Evolutionary conservation across 1,140 invertebrate genomes (phyloP), one percentile per base, ranked within the genome.

Genomic region (Augochlora pura): DNA sequence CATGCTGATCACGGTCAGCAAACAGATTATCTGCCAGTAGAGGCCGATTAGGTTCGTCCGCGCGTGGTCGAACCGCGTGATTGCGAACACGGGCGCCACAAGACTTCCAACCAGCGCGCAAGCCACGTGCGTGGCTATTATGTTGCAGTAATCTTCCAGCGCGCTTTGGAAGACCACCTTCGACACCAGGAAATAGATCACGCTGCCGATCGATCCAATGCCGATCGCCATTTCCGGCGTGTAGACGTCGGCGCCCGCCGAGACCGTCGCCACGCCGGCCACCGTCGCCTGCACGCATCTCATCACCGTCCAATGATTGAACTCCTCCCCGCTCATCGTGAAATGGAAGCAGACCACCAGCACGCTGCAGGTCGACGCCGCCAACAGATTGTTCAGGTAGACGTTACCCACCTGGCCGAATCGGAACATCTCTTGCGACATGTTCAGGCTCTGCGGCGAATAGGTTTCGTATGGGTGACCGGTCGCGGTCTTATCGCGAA

Each of bases 131-230:
- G 81, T 81, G 0, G 85, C 81, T 16, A 87, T 23, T 5, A 88
- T 74, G 42, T 90, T 90, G 69, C 89, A 90, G 38, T 90, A 89
- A 67, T 90, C 89, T 54, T 90, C 89, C 10, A 90, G 60, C 0
- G 85, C 80, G 42, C 81, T 89, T 46, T 52, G 52, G 67, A 89
- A 89, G 4, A 90, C 63, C n/a, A 63, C 21, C 73, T 74, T 85
- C 1, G 89, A 81, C 3, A 82, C 39, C 12, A 87, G 27, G 23
- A 86, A 88, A 64, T 86, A 88, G 2, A 87, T 21, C 0, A 89
- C 25, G 14, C 89, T 88, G 59, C 79, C 82, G 21, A 59, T 23
- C 16, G 59, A 10, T 84, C 87, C 25, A 90, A 21, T 12, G 18
- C 62, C 12, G 21, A 90, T 62, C 16, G 84, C 68, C 14, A 66